Evolutionary conservation across 2,797 vertebrate genomes (phyloP), one percentile per base, ranked within the genome.

Genomic region (Poeciliopsis paucimaculata): DNA sequence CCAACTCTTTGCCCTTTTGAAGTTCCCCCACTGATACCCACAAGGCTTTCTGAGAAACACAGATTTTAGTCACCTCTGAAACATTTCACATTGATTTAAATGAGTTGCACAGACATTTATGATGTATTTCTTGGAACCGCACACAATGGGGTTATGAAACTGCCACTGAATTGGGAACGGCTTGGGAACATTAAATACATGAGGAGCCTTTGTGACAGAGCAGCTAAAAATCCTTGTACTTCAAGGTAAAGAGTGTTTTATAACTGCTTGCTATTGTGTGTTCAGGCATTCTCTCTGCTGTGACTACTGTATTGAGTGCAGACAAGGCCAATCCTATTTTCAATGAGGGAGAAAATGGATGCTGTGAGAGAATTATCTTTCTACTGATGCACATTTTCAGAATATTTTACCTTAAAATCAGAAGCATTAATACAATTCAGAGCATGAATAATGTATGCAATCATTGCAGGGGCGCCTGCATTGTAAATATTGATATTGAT

Each of bases 131-230:
- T 39, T 23, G 77, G 75, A 79, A 45, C 13, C 9, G 64, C 51
- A 31, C 64, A 88, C 82, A 89, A 85, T 72, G 49, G 75, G 36
- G 47, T 82, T 84, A 83, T 74, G 20, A 82, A 90, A 88, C 60
- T 11, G 47, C 23, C 8, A 0, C 39, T 86, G 81, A 83, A 87
- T 75, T 41, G 64, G 3, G 1, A 66, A 70, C 55, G 77, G 81
- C 7, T 6, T 53, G n/a, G 39, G 47, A 64, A 7, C 31, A 73
- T 53, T 55, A 71, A 76, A 77, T 81, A 39, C 76, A 46, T 75
- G 60, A 73, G 72, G 47, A 4, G 7, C 31, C 43, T 80, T 80
- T 70, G 18, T 86, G 28, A 34, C 75, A 72, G 51, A 79, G 62
- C 9, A 43, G 20, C 60, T 46, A 46, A 82, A 80, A 77, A 82